Conservation (phyloP, 2,797 vertebrate species). For the Siniperca obscura region DNA sequence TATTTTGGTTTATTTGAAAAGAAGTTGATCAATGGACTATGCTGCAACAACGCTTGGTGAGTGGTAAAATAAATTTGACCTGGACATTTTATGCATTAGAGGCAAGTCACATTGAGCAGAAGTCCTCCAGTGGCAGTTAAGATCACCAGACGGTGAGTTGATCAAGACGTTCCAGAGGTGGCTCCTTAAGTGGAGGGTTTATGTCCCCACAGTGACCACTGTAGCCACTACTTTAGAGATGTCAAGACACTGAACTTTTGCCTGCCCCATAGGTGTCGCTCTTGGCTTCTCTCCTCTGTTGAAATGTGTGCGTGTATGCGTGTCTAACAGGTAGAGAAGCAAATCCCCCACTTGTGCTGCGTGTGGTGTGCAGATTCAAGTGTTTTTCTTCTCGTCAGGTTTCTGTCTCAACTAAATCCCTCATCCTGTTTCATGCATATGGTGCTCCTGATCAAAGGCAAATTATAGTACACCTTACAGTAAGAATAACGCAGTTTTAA, state of each 20-base stretch:
- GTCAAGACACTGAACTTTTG: slow-evolving; percentile 9
- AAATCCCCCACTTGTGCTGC: slow-evolving; percentile 12
- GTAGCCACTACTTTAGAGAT: neutral
- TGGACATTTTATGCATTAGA: neutral
- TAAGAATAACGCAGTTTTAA: slow-evolving; percentile 26
- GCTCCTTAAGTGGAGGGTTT: neutral
- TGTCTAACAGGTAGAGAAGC: slow-evolving; percentile 2
- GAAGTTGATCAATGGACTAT: neutral
- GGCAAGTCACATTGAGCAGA: neutral
- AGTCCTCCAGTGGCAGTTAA: neutral
- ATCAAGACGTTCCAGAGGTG: neutral
- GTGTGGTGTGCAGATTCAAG: slow-evolving; percentile 3
- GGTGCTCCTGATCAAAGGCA: slow-evolving; percentile 16
- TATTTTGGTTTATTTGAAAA: neutral
- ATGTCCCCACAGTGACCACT: neutral
- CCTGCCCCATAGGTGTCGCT: neutral
- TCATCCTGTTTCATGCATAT: slow-evolving; percentile 2
- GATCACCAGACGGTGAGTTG: neutral
- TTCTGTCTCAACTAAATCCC: slow-evolving; percentile 30
- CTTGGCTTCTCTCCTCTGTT: neutral
- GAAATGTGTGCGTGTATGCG: neutral
- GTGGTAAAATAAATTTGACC: neutral
- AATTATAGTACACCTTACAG: slow-evolving; percentile 4
- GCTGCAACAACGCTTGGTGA: neutral
- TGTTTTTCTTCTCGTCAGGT: slow-evolving; percentile 26